Conservation (phyloP, 2,113 vertebrate genomes). For the Cyphomyrus discorhynchus region DNA sequence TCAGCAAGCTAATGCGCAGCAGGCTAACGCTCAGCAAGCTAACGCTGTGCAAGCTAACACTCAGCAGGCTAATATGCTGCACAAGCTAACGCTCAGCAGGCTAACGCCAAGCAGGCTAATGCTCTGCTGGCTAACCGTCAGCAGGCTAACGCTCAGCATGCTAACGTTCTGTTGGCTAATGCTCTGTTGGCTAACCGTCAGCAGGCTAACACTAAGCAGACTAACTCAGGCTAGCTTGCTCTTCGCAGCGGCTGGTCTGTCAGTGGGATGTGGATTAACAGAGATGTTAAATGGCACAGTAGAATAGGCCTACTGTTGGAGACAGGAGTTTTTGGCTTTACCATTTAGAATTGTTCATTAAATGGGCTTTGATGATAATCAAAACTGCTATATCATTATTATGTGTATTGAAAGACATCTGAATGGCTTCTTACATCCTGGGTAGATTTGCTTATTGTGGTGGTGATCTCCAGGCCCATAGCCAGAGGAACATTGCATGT, state of each 20-base stretch:
- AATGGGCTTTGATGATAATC: not conserved
- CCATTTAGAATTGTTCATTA: not conserved
- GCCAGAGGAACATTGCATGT: not conserved
- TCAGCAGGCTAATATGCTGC: not conserved
- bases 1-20: not conserved
- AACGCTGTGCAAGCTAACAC: not conserved
- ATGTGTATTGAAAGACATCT: not conserved
- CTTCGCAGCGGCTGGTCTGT: not conserved
- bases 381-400: not conserved
- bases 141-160: not conserved
- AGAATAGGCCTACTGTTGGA: too few relatives aligned
- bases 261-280: not conserved
- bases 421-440: not conserved
- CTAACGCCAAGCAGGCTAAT: not conserved
- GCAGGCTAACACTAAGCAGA: not conserved
- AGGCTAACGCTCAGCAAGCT: not conserved
- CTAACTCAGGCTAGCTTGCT: not conserved
- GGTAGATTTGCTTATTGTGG: not conserved
- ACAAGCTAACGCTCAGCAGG: not conserved
- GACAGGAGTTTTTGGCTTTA: not conserved
- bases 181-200: not conserved
- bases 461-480: not conserved
- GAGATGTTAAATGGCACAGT: not conserved
- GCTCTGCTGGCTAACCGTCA: not conserved
- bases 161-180: not conserved